Conservation (phyloP, 2,888 invertebrate species). For the Dusona sp. region DNA sequence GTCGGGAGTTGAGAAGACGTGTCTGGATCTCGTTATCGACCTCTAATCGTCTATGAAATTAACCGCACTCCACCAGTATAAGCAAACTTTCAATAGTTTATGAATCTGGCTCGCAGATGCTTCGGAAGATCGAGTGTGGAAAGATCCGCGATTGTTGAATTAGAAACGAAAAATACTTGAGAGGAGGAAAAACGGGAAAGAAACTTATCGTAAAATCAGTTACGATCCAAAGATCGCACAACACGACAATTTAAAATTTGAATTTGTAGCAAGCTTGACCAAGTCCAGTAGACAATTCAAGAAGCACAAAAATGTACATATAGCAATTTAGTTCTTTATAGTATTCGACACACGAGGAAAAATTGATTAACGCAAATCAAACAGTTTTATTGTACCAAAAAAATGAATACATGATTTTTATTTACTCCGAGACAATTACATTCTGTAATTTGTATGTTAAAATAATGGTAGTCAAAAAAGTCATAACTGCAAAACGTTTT, state of each 20-base stretch:
- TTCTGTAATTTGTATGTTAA: too few species aligned
- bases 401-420: too few species aligned
- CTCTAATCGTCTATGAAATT: constrained; percentile 56
- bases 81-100: constrained; percentile 53
- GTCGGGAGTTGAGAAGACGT: background rate
- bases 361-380: too few species aligned
- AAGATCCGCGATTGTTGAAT: constrained; percentile 10
- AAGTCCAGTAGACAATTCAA: background rate
- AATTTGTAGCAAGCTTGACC: background rate
- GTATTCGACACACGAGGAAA: too few species aligned
- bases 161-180: constrained; percentile 33
- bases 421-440: too few species aligned
- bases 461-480: too few species aligned
- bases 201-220: constrained; percentile 8
- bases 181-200: background rate
- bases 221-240: constrained; percentile 31
- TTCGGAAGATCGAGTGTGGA: background rate
- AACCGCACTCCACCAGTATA: constrained; percentile 54
- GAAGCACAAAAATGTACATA: background rate
- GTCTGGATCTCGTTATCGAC: constrained; percentile 34
- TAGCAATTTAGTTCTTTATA: background rate
- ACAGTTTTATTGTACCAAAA: too few species aligned
- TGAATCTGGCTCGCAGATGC: constrained; percentile 53
- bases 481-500: too few species aligned
- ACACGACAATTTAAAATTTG: background rate